These are phyloP conservation scores for Crambe crambe DNA, from an alignment of 37 sponge, comb jelly and placozoan genomes.

Conservation along the genomic window DNA sequence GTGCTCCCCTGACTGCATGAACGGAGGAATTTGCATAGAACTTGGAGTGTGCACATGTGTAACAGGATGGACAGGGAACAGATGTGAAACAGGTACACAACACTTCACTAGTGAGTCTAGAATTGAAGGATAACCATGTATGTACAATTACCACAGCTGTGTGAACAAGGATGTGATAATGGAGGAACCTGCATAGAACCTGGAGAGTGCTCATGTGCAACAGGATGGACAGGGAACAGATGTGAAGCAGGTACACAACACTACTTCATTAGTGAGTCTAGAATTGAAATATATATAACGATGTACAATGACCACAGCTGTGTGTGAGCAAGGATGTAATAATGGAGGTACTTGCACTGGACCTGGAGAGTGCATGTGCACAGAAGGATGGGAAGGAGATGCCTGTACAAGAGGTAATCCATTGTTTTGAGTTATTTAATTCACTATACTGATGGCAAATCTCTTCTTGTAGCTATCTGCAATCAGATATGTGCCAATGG, in stretches of 20 bases:
- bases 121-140: too few relatives aligned
- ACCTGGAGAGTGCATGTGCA: neutral
- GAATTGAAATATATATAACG: neutral
- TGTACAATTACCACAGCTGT: too few relatives aligned
- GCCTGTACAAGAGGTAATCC: neutral
- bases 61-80: neutral
- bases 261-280: too few relatives aligned
- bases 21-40: neutral
- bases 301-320: neutral
- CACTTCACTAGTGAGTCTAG: too few relatives aligned
- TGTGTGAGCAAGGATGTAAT: too few relatives aligned
- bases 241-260: neutral
- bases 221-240: neutral
- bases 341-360: neutral
- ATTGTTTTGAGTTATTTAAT: neutral
- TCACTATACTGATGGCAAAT: neutral
- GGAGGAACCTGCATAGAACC: neutral
- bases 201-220: neutral
- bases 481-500: too few relatives aligned
- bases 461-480: neutral
- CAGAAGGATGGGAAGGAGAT: neutral
- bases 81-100: neutral
- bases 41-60: neutral
- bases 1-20: neutral
- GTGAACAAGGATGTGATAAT: too few relatives aligned